A percentile compares a stretch with the other conserved stretches of the same genome.
Evolutionary conservation across 1,140 invertebrate genomes (phyloP).

Genomic region (Drosophila jambulina): DNA sequence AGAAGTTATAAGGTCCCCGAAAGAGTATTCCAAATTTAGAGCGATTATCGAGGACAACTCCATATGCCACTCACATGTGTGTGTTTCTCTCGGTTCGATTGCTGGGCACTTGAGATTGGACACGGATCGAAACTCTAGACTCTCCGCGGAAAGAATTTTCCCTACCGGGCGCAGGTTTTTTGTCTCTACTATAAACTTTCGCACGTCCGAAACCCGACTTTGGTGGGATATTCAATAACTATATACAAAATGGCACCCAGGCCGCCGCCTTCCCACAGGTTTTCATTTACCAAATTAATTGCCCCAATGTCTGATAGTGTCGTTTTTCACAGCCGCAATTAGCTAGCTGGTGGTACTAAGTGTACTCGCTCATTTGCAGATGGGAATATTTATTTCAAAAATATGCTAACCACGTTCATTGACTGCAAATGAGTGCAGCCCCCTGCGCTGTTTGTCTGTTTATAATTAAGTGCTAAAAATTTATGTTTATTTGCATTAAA

Average conservation of each 20-base stretch:
- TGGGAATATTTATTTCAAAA: slow-evolving; percentile 70
- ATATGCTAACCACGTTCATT: slow-evolving; percentile 72
- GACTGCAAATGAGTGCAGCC: slow-evolving; percentile 65
- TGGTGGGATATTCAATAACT: background rate
- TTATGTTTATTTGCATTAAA: slow-evolving; percentile 71
- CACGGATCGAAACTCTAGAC: slow-evolving; percentile 9
- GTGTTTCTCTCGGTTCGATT: background rate
- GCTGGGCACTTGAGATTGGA: slow-evolving; percentile 35
- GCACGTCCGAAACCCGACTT: slow-evolving; percentile 42
- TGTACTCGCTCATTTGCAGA: slow-evolving; percentile 62
- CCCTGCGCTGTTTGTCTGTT: slow-evolving; percentile 53
- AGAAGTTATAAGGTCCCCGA: slow-evolving; percentile 36
- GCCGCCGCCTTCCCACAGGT: slow-evolving; percentile 66
- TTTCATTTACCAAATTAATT: slow-evolving; percentile 61
- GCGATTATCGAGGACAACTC: slow-evolving; percentile 45
- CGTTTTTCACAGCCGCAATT: slow-evolving; percentile 63
- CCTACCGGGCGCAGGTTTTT: slow-evolving; percentile 4
- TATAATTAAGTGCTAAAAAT: slow-evolving; percentile 80
- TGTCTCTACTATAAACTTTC: slow-evolving; percentile 56
- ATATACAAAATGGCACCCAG: background rate
- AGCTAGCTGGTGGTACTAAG: slow-evolving; percentile 45
- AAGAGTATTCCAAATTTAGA: slow-evolving; percentile 47
- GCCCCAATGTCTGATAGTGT: slow-evolving; percentile 38
- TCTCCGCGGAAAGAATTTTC: slow-evolving; percentile 10
- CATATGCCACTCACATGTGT: slow-evolving; percentile 44